Evolutionary conservation across 2,888 invertebrate species (phyloP), one percentile per base, ranked within the genome.

Genomic region (Catonia carolina): DNA sequence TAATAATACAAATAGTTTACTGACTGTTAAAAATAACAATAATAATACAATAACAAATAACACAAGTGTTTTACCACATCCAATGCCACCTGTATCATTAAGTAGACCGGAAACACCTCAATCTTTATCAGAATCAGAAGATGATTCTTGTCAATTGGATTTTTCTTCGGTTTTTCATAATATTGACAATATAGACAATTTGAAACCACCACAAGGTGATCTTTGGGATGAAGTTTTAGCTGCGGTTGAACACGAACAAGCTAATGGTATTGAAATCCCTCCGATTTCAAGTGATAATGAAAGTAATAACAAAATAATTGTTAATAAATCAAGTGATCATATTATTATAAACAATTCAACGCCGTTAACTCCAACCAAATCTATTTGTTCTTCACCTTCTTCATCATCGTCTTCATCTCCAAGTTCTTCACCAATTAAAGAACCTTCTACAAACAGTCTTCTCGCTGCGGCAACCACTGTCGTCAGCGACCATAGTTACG

Each of bases 111-210:
- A 66, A 37, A 67, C 66, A 0, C 66, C 66, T 12, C 59, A 63
- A 49, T 60, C 61, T 2, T 53, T 61, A 64, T 73, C 73, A 14
- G 74, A 74, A 58, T 73, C 74, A 55, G 75, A 75, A 55, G 64
- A 66, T 23, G 60, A 61, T 17, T 39, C 42, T 12, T 23, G 27
- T 6, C 12, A 41, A 5, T 14, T 22, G 20, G 47, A 54, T 27
- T 27, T 45, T 8, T 27, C 45, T 4, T 39, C 55, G 23, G 49
- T 50, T 39, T 39, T 49, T 20, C 37, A 39, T 27, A 41, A 55
- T 53, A 33, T 37, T n/a, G 37, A 31, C 15, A 20, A 23, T 20
- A 36, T 50, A 23, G 47, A 56, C 37, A 53, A 47, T 39, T 27
- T 48, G 14, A 53, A 35, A 15, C 27, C 52, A 14, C 52, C 52